Percentiles rank a stretch among this genome's conserved stretches.
Conservation (phyloP, 2,113 vertebrate species). For the Pimephales promelas region DNA sequence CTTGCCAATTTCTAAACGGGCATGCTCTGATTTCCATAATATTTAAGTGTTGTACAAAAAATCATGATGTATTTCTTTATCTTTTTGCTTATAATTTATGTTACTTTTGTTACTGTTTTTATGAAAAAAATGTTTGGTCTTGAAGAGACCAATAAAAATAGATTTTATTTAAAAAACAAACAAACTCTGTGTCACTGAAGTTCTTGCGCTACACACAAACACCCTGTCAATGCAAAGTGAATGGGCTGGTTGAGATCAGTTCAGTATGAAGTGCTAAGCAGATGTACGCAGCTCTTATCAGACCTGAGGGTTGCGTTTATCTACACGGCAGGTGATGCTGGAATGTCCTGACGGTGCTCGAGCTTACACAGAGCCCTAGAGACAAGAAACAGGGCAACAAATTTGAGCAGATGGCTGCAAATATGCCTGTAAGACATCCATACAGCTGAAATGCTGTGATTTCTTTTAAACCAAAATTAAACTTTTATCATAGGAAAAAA, state of each 20-base stretch:
- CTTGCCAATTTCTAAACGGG: constrained; percentile 49
- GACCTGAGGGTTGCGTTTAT: constrained; percentile 2
- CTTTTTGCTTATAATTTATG: constrained; percentile 71
- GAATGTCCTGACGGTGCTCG: constrained; percentile 37
- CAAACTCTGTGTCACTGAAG: neutral
- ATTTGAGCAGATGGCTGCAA: neutral
- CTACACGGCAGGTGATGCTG: constrained; percentile 26
- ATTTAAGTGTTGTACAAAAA: constrained; percentile 75
- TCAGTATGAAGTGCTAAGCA: neutral
- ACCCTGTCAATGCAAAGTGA: neutral
- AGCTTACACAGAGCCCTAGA: constrained; percentile 28
- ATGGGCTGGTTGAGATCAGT: neutral
- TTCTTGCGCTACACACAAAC: constrained; percentile 2
- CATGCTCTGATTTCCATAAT: constrained; percentile 54
- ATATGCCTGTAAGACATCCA: neutral
- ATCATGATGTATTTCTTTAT: constrained; percentile 64
- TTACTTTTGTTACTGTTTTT: constrained; percentile 60
- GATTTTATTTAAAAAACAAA: constrained; percentile 53
- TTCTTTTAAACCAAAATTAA: neutral
- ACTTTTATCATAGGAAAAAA: neutral
- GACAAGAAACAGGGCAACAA: neutral
- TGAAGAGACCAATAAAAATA: constrained; percentile 71
- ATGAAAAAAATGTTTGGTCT: constrained; percentile 52
- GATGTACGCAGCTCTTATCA: neutral
- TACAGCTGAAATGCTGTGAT: neutral